Evolutionary conservation across 2,113 vertebrate genomes (phyloP).

Genomic region (Chaetura pelagica): DNA sequence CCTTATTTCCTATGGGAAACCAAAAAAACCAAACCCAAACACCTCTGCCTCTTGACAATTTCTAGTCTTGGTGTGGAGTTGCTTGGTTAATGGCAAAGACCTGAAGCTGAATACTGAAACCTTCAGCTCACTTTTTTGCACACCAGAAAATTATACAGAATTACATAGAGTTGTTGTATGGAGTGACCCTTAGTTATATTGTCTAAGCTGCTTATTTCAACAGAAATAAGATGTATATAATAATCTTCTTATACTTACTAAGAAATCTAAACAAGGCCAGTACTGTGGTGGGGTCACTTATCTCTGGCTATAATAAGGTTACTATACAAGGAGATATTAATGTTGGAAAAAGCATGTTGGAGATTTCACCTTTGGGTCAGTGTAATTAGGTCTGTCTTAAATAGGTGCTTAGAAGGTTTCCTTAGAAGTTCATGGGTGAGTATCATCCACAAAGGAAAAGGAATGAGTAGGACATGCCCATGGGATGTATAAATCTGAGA

Average conservation of each 20-base stretch:
- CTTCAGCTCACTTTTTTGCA: not conserved
- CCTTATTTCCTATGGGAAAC: not conserved
- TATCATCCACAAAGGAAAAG: not conserved
- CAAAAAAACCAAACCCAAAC: not conserved
- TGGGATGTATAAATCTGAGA: not conserved
- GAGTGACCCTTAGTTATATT: slow-evolving; percentile 59
- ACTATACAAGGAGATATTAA: slow-evolving; percentile 12
- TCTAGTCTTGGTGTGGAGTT: not conserved
- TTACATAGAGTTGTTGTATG: not conserved
- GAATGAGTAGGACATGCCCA: not conserved
- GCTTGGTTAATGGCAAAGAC: not conserved
- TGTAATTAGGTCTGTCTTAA: not conserved
- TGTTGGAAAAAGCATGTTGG: not conserved
- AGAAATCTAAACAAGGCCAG: slow-evolving; percentile 4
- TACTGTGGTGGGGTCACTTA: slow-evolving; percentile 15
- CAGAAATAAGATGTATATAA: slow-evolving; percentile 53
- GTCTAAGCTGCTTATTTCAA: slow-evolving; percentile 54
- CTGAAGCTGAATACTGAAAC: not conserved
- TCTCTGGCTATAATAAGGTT: slow-evolving; percentile 36
- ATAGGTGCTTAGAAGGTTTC: not conserved
- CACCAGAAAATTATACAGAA: slow-evolving; percentile 3
- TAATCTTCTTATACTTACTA: slow-evolving; percentile 68
- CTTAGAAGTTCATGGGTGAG: not conserved
- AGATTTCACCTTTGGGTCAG: not conserved
- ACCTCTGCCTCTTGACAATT: not conserved